These are phyloP conservation scores for Zosterops japonicus DNA, from an alignment of 2,113 vertebrate species.

Conservation along the genomic window DNA sequence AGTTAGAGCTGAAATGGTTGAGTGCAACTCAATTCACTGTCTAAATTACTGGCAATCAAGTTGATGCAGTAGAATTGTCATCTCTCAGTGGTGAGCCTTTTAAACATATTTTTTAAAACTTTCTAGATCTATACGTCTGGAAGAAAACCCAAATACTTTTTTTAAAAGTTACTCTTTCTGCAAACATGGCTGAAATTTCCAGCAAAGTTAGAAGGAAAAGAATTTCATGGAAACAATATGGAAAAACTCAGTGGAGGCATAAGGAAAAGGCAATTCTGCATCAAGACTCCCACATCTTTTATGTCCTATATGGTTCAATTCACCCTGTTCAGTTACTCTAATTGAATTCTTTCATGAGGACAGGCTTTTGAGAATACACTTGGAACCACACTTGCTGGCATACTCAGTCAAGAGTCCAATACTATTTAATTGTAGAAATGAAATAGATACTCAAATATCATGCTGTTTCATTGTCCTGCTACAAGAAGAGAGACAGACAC, in stretches of 20 bases:
- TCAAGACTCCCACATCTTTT: not conserved
- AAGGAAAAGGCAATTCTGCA: not conserved
- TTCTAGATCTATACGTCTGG: not conserved
- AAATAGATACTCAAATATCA: slow-evolving; percentile 17
- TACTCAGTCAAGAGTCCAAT: not conserved
- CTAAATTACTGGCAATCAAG: not conserved
- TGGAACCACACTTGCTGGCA: not conserved
- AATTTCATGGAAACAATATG: not conserved
- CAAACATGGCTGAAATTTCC: not conserved
- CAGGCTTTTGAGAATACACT: slow-evolving; percentile 21
- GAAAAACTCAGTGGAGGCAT: not conserved
- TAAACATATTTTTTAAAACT: not conserved
- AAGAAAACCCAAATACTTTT: fast-evolving
- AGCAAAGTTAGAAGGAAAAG: not conserved
- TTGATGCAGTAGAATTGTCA: not conserved
- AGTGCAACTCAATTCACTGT: not conserved
- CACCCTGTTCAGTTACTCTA: not conserved
- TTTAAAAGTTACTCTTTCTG: not conserved
- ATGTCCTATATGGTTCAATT: not conserved
- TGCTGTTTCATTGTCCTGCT: not conserved
- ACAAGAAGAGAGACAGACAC: not conserved
- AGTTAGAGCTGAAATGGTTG: not conserved
- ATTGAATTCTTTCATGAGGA: slow-evolving; percentile 21
- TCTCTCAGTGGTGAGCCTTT: not conserved
- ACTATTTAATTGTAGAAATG: not conserved